These are phyloP conservation scores for Phorcus lineatus DNA, from an alignment of 2,888 invertebrate species.

Conservation along the genomic window DNA sequence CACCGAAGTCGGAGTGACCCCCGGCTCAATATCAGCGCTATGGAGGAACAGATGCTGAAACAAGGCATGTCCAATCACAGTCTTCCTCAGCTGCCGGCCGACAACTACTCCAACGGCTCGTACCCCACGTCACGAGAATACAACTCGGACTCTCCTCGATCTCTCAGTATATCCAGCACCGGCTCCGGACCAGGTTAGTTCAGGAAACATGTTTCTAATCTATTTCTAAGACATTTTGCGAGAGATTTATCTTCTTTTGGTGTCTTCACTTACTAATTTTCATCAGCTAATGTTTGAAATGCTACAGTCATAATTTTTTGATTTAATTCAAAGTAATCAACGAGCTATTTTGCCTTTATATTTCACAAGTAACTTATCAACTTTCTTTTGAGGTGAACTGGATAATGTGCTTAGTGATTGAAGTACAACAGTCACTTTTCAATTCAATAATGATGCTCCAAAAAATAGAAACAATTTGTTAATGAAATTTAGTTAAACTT, in stretches of 20 bases:
- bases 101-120: constrained; percentile 48
- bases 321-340: too few species aligned
- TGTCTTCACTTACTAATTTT: too few species aligned
- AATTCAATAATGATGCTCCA: too few species aligned
- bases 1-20: constrained; percentile 78
- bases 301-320: too few species aligned
- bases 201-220: neutral
- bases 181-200: constrained; percentile 66
- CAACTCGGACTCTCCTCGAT: constrained; percentile 62
- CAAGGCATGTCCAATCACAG: constrained; percentile 56
- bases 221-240: neutral
- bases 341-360: too few species aligned
- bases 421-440: too few species aligned
- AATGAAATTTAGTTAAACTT: too few species aligned
- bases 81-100: constrained; percentile 49
- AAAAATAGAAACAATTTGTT: too few species aligned
- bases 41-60: constrained; percentile 48
- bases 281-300: too few species aligned
- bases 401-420: too few species aligned
- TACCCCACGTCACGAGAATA: constrained; percentile 48
- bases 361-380: too few species aligned
- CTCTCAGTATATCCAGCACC: constrained; percentile 70
- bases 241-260: neutral
- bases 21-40: constrained; percentile 75
- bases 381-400: too few species aligned